phyloP scores from a whole-genome alignment of 2,797 vertebrate genomes.

The Anabacerthia variegaticeps region DNA sequence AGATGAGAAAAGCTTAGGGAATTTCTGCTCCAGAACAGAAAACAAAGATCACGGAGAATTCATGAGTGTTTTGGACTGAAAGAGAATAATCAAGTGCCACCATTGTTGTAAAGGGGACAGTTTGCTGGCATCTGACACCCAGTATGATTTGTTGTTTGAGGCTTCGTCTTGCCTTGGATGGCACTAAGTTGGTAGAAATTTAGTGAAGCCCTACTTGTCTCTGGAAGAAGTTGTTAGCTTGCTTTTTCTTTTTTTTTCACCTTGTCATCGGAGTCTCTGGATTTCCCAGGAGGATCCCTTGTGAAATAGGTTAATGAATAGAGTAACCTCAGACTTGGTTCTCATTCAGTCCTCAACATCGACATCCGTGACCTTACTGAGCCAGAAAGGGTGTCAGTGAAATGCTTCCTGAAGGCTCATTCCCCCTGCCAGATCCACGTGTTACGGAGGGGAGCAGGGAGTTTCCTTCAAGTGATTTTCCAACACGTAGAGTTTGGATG shows the following conservation, averaged over 20 bases:
- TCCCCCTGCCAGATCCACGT: background rate
- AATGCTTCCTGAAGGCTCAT: constrained; percentile 13
- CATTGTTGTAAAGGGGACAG: background rate
- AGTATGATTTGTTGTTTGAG: constrained; percentile 13
- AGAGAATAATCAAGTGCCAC: constrained; percentile 20
- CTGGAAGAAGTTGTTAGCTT: constrained; percentile 47
- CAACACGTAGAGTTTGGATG: constrained; percentile 23
- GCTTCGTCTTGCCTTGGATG: constrained; percentile 22
- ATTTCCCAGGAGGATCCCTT: constrained; percentile 53
- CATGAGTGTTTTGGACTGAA: background rate
- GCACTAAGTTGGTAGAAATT: constrained; percentile 6
- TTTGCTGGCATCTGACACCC: constrained; percentile 21
- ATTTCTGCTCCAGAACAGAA: background rate
- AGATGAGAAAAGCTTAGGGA: background rate
- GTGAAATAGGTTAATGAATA: constrained; percentile 59
- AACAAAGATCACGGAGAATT: background rate
- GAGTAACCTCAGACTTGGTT: constrained; percentile 53
- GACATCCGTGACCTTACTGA: constrained; percentile 58
- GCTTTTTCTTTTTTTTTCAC: constrained; percentile 32
- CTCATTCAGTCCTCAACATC: constrained; percentile 45
- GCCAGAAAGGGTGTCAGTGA: constrained; percentile 33
- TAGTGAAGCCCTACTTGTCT: constrained; percentile 51
- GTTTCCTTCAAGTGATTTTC: constrained; percentile 62
- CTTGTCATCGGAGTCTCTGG: constrained; percentile 53
- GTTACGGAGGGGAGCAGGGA: constrained; percentile 29